Percentiles rank a stretch among this genome's conserved stretches.
Conservation (phyloP, 2,888 invertebrate genomes). For the Sesia apiformis region DNA sequence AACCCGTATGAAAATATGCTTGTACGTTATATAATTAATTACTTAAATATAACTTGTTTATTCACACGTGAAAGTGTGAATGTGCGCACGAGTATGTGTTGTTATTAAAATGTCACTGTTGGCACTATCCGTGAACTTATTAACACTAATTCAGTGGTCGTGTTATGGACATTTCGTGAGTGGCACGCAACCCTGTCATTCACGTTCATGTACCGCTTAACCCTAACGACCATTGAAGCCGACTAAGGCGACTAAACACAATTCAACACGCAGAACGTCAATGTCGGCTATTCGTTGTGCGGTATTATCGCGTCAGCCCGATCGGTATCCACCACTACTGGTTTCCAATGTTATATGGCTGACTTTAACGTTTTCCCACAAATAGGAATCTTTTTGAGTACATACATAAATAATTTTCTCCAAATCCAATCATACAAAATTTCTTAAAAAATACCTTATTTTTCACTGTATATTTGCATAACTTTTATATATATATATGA, state of each 20-base stretch:
- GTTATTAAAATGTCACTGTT: conserved; percentile 15
- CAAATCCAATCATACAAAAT: neutral
- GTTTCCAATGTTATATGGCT: no score
- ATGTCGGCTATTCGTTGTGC: no score
- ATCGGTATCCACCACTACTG: no score
- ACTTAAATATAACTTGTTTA: neutral
- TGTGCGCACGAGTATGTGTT: conserved; percentile 10
- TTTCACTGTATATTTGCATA: no score
- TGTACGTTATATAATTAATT: no score
- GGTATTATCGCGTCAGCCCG: no score
- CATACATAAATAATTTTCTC: neutral
- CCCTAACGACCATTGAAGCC: neutral
- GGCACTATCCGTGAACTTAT: conserved; percentile 45
- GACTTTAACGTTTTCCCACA: no score
- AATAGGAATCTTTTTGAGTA: no score
- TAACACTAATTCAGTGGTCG: conserved; percentile 59
- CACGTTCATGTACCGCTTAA: conserved; percentile 31
- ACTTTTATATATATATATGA: neutral
- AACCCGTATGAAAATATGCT: conserved; percentile 24
- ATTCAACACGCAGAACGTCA: no score
- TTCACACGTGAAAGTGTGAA: conserved; percentile 1
- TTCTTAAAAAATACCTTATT: neutral
- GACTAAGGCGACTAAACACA: no score
- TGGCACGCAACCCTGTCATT: conserved; percentile 52
- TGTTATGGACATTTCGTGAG: conserved; percentile 33